Evolutionary conservation across 2,888 invertebrate genomes (phyloP), one percentile per base, ranked within the genome.

Genomic region (Nowickia ferox): DNA sequence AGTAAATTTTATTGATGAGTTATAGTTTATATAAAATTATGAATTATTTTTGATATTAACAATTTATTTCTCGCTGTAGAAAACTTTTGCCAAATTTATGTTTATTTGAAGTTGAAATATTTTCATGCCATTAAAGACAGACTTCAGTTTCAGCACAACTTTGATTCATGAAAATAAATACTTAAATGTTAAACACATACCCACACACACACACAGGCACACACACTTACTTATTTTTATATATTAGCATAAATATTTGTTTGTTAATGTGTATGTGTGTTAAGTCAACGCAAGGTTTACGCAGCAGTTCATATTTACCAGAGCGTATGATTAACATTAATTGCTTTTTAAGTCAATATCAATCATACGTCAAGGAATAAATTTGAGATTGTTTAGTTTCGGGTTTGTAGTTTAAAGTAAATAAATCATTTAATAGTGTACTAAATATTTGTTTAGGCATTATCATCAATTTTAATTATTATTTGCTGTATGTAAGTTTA

Each of bases 321-420:
- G 48, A 40, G 74, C 81, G 81, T 81, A 75, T 81, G 68, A 81
- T 81, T 81, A 81, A 68, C 53, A 75, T 75, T 68, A 81, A 81
- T 81, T 81, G 42, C 30, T 44, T 13, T 9, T 57, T 59, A 51
- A 74, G 63, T 68, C 42, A 61, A 81, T 68, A 75, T 81, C 53
- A 81, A 59, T 81, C 74, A 81, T 59, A 55, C 63, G 63, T 40
- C 4, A 46, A 38, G 19, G 6, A 22, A 17, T 11, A 44, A 9
- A 19, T n/a, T 9, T 30, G 30, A 40, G 11, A 17, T 6, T 1
- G 1, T 13, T 0, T 59, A 59, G 15, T 9, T 11, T n/a, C 5
- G n/a, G 2, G 42, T 65, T 65, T 46, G 15, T 30, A 9, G 19
- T 63, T 19, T 8, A 0, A 42, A 19, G 17, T 15, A 65, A 10